Percentiles rank a stretch among this genome's conserved stretches.
These are phyloP conservation scores for Sebastolobus altivelis DNA, from an alignment of 2,797 vertebrate species.

Conservation along the genomic window DNA sequence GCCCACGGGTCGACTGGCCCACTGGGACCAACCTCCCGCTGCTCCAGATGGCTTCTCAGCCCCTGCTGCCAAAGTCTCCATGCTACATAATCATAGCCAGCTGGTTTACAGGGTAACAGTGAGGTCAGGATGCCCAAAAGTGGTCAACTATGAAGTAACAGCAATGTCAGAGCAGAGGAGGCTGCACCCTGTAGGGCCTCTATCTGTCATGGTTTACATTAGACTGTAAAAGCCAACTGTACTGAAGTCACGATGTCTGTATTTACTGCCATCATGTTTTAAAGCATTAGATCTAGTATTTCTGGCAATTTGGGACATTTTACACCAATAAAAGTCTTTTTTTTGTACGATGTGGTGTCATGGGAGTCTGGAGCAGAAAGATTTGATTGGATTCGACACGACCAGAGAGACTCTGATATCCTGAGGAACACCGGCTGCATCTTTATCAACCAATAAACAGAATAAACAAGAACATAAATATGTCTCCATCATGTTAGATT, in stretches of 20 bases:
- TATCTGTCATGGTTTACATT: background rate
- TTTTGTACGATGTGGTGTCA: too few relatives aligned
- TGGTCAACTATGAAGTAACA: conserved; percentile 30
- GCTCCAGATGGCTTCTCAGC: conserved; percentile 71
- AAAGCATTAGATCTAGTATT: background rate
- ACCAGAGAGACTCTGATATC: background rate
- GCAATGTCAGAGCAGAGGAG: conserved; percentile 20
- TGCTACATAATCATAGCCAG: conserved; percentile 77
- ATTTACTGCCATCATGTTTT: background rate
- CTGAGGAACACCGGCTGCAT: background rate
- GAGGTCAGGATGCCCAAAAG: conserved; percentile 69
- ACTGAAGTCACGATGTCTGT: background rate
- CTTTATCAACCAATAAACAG: background rate
- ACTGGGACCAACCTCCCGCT: conserved; percentile 54
- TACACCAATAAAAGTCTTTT: background rate
- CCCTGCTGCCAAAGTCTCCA: conserved; percentile 60
- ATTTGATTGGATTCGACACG: background rate
- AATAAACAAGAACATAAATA: background rate
- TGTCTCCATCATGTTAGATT: background rate
- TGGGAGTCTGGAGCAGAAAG: background rate
- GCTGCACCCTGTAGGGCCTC: background rate
- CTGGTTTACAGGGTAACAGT: conserved; percentile 67
- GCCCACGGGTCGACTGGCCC: conserved; percentile 62
- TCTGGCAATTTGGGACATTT: background rate
- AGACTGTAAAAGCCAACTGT: background rate